A percentile compares a stretch with the other conserved stretches of the same genome.
These are phyloP conservation scores for Clarias laeviceps DNA, from an alignment of 2,797 vertebrate species.

Conservation along the genomic window DNA sequence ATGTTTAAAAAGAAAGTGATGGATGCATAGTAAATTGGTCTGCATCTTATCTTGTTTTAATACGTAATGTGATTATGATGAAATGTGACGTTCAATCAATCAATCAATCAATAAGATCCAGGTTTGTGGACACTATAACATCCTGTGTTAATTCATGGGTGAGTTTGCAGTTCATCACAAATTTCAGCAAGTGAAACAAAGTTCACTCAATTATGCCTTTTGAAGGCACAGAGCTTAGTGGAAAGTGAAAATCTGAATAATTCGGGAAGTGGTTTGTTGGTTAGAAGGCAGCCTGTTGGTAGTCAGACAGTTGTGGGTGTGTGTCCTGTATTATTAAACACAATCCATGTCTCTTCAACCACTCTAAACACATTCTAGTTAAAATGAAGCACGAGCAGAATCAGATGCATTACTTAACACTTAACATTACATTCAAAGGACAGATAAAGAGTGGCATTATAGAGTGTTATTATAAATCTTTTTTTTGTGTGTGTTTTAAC, in stretches of 20 bases:
- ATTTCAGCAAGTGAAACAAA: not conserved
- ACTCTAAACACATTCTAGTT: not conserved
- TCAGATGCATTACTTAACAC: not conserved
- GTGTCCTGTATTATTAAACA: not conserved
- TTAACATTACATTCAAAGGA: not conserved
- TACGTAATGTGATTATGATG: not conserved
- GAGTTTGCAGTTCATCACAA: not conserved
- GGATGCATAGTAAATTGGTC: not conserved
- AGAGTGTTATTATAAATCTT: not conserved
- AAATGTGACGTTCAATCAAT: not conserved
- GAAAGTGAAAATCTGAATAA: not conserved
- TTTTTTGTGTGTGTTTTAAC: not conserved
- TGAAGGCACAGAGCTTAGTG: not conserved
- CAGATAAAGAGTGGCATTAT: not conserved
- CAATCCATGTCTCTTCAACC: not conserved
- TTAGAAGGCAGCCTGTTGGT: not conserved
- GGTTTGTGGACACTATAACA: not conserved
- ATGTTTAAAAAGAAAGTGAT: not conserved
- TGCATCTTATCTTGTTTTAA: not conserved
- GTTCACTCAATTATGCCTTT: not conserved
- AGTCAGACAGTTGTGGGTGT: not conserved
- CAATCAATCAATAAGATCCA: not conserved
- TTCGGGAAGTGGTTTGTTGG: not conserved
- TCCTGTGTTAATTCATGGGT: not conserved
- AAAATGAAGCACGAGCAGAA: not conserved